Evolutionary conservation across 2,113 vertebrate genomes (phyloP).

Genomic region (Callospermophilus lateralis): DNA sequence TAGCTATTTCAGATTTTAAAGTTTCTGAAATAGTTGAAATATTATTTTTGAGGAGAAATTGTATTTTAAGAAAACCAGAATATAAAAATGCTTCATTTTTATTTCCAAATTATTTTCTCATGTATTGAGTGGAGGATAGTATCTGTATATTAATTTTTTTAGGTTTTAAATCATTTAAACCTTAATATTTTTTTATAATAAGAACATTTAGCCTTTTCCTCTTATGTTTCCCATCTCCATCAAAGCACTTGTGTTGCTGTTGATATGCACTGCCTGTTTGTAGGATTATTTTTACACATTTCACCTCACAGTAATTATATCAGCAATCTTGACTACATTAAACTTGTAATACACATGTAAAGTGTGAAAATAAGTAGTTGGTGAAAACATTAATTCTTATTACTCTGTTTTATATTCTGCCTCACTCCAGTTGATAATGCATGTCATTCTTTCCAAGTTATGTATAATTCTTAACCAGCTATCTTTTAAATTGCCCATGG

Average conservation of each 20-base stretch:
- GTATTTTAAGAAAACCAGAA: conserved; percentile 37
- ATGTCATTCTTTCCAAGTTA: neutral
- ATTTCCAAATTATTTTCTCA: neutral
- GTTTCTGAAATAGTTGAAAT: conserved; percentile 46
- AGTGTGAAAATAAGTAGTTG: neutral
- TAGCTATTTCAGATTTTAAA: conserved; percentile 31
- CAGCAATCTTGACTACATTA: conserved; percentile 8
- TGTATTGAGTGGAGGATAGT: neutral
- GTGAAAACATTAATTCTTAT: conserved; percentile 38
- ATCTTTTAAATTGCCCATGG: neutral
- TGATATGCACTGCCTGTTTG: neutral
- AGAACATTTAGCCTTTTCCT: conserved; percentile 13
- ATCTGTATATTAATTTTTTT: conserved; percentile 18
- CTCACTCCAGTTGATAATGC: neutral
- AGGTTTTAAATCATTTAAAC: conserved; percentile 51
- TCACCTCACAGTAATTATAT: conserved; percentile 4
- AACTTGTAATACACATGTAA: conserved; percentile 36
- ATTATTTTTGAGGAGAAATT: conserved; percentile 39
- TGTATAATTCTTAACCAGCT: neutral
- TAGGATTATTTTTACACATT: conserved; percentile 46
- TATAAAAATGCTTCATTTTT: conserved; percentile 52
- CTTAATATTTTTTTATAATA: neutral
- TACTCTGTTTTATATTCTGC: neutral
- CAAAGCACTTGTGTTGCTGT: neutral
- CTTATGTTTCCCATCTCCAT: conserved; percentile 21